Conservation (phyloP, 2,113 vertebrate species). For the Sylvietta virens region DNA sequence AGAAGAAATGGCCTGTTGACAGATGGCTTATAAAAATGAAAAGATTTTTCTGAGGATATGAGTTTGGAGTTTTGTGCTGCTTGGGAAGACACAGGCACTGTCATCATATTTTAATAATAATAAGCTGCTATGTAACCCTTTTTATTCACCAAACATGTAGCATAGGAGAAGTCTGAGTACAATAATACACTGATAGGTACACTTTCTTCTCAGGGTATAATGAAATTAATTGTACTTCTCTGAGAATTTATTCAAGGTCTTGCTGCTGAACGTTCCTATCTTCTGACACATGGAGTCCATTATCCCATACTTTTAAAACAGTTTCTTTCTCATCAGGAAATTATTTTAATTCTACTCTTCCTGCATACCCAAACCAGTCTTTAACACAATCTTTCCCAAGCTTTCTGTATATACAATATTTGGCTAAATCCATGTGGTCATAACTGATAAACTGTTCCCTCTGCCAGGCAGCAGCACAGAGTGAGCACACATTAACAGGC, state of each 20-base stretch:
- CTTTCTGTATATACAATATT: neutral
- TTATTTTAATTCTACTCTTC: neutral
- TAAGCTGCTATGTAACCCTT: neutral
- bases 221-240: neutral
- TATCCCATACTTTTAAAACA: neutral
- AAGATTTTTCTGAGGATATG: constrained; percentile 1
- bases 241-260: neutral
- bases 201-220: neutral
- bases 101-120: constrained; percentile 30
- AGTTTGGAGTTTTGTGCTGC: neutral
- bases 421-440: neutral
- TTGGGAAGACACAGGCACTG: neutral
- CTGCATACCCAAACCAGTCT: neutral
- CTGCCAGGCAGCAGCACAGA: neutral
- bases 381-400: neutral
- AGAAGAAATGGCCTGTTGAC: constrained; percentile 39
- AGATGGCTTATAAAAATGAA: constrained; percentile 41
- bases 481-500: neutral
- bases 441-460: neutral
- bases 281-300: neutral
- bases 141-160: neutral
- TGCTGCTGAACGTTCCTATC: neutral
- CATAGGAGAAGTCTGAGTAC: neutral
- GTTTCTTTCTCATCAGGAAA: neutral
- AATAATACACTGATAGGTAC: neutral